These are phyloP conservation scores for Cnemophilus loriae DNA, from an alignment of 2,113 vertebrate species.

Conservation along the genomic window DNA sequence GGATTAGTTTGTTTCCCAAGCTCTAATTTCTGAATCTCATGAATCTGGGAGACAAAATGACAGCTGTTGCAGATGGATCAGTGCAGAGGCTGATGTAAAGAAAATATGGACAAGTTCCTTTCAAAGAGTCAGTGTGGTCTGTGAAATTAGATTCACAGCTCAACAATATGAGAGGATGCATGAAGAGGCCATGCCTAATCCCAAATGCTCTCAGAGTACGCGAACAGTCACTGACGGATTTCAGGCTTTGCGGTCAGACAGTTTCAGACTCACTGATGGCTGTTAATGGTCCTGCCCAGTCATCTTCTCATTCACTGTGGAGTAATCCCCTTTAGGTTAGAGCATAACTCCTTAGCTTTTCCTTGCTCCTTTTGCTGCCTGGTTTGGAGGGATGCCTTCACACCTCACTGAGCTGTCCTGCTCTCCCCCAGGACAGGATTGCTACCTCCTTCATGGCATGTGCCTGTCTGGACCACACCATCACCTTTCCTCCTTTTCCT, in stretches of 20 bases:
- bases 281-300: background rate
- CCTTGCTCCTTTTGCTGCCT: background rate
- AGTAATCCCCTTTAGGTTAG: background rate
- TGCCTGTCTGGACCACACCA: background rate
- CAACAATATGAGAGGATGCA: background rate
- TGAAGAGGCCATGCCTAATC: background rate
- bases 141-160: background rate
- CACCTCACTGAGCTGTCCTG: background rate
- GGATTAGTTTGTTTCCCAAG: background rate
- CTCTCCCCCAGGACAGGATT: background rate
- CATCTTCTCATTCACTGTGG: background rate
- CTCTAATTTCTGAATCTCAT: background rate
- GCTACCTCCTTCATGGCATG: background rate
- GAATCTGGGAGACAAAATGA: background rate
- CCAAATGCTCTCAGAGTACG: accelerated
- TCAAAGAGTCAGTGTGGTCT: background rate
- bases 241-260: background rate
- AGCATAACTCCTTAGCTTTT: background rate
- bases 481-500: background rate
- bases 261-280: background rate
- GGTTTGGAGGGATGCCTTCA: background rate
- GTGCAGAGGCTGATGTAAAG: background rate
- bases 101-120: background rate
- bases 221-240: background rate
- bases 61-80: background rate